phyloP scores from a whole-genome alignment of 2,888 invertebrate genomes.

The Phrixothrix hirtus region DNA sequence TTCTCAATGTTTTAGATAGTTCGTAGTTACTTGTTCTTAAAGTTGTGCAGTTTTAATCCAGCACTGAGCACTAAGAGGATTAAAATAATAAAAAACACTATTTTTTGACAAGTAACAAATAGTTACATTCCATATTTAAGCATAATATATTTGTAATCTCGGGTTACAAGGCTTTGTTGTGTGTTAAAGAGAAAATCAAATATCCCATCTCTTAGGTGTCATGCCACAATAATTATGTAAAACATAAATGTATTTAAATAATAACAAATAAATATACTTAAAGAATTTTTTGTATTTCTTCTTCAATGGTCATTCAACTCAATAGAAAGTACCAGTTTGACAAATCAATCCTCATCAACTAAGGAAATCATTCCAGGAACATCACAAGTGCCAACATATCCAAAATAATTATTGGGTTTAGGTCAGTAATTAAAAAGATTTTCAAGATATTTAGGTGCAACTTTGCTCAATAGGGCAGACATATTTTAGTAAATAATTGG shows the following conservation, averaged over 20 bases:
- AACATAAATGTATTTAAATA: conserved; percentile 54
- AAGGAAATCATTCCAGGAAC: too few relatives aligned
- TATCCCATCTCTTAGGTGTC: conserved; percentile 55
- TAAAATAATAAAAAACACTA: conserved; percentile 45
- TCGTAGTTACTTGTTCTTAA: conserved; percentile 30
- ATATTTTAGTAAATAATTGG: too few relatives aligned
- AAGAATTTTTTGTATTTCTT: conserved; percentile 6
- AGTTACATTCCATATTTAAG: conserved; percentile 50
- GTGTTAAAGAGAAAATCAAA: conserved; percentile 53
- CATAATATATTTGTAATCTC: conserved; percentile 48
- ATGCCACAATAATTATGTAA: conserved; percentile 57
- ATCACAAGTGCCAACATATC: too few relatives aligned
- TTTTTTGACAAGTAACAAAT: conserved; percentile 53
- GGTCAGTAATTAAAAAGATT: too few relatives aligned
- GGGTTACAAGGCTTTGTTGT: conserved; percentile 52
- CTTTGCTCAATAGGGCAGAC: too few relatives aligned
- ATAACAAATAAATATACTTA: conserved; percentile 27
- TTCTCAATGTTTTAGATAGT: conserved; percentile 15
- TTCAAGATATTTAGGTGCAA: too few relatives aligned
- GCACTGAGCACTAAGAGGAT: conserved; percentile 20
- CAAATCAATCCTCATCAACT: not conserved
- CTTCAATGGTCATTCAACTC: too few relatives aligned
- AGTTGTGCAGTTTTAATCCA: conserved; percentile 25
- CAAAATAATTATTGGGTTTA: too few relatives aligned
- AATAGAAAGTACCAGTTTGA: too few relatives aligned